Evolutionary conservation across 1,140 invertebrate species (phyloP).

Genomic region (Diorhabda elongata): DNA sequence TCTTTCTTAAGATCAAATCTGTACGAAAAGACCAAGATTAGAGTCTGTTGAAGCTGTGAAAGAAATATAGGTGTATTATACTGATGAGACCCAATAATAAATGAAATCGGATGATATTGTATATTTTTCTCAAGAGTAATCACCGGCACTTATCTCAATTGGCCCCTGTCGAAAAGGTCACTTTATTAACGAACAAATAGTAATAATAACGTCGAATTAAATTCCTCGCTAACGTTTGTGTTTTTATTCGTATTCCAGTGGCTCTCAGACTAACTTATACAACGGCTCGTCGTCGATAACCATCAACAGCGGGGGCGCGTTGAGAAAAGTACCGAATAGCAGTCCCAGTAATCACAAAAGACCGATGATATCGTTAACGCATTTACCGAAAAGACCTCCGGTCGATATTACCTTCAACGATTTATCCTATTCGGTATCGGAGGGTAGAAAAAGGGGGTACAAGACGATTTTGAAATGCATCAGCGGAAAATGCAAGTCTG

Average conservation of each 20-base stretch:
- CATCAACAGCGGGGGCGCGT: constrained; percentile 49
- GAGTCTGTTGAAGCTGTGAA: too few species aligned
- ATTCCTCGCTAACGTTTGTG: background rate
- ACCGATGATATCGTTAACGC: constrained; percentile 59
- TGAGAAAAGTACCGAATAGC: constrained; percentile 65
- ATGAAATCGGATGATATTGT: too few species aligned
- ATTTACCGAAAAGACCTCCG: constrained; percentile 77
- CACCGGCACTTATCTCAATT: too few species aligned
- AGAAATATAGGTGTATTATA: too few species aligned
- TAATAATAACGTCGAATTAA: too few species aligned
- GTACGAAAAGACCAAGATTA: too few species aligned
- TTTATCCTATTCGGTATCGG: constrained; percentile 31
- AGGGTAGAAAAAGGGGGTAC: constrained; percentile 29
- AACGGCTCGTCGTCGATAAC: constrained; percentile 58
- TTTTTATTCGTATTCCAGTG: constrained; percentile 51
- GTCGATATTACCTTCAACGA: constrained; percentile 57
- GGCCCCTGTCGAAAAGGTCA: too few species aligned
- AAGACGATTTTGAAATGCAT: constrained; percentile 84
- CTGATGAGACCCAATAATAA: too few species aligned
- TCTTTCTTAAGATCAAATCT: too few species aligned
- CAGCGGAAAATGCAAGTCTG: constrained; percentile 76
- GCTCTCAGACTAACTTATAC: constrained; percentile 65
- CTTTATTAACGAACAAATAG: too few species aligned
- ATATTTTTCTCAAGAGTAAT: too few species aligned
- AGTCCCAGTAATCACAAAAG: constrained; percentile 53